Evolutionary conservation across 2,797 vertebrate genomes (phyloP).

Genomic region (Muraenolepis orangiensis): DNA sequence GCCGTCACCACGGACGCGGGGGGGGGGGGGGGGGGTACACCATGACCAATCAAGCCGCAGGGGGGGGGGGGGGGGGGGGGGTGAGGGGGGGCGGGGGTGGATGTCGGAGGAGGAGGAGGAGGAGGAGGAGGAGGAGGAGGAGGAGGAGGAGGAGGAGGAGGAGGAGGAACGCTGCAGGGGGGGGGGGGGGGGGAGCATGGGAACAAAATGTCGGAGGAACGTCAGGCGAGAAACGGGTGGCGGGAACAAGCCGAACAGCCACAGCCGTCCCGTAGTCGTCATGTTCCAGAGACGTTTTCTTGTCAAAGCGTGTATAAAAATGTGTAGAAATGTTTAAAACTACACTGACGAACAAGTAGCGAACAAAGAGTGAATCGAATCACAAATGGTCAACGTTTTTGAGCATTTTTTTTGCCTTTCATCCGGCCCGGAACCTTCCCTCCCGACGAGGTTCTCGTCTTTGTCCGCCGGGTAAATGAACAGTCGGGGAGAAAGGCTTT

Average conservation of each 20-base stretch:
- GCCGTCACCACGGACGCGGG: conserved; percentile 44
- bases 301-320: too few species aligned
- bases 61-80: conserved; percentile 36
- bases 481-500: conserved; percentile 33
- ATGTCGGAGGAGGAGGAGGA: background rate
- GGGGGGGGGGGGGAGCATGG: too few species aligned
- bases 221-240: too few species aligned
- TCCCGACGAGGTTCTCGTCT: background rate
- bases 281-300: too few species aligned
- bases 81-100: conserved; percentile 46
- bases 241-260: too few species aligned
- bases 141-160: too few species aligned
- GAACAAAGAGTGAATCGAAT: background rate
- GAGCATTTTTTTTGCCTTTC: background rate
- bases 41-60: conserved; percentile 59
- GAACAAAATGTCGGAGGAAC: too few species aligned
- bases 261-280: too few species aligned
- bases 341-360: too few species aligned
- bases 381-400: background rate
- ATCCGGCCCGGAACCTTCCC: background rate
- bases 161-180: too few species aligned
- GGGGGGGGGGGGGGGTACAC: conserved; percentile 40
- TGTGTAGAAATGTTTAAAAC: too few species aligned
- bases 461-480: conserved; percentile 3
- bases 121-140: too few species aligned